Evolutionary conservation across 2,888 invertebrate species (phyloP).

Genomic region (Ormyrus rosae): DNA sequence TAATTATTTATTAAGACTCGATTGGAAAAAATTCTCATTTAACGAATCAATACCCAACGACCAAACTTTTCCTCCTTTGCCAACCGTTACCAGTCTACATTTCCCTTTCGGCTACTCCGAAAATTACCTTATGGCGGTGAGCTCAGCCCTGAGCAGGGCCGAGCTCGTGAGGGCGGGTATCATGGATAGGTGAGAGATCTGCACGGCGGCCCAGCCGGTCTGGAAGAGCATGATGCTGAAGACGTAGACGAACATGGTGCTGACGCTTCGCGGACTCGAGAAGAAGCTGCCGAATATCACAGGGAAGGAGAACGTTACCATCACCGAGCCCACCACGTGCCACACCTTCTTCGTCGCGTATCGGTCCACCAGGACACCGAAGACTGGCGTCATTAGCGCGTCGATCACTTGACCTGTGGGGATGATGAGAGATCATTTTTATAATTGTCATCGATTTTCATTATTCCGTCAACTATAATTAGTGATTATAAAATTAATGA

Average conservation of each 20-base stretch:
- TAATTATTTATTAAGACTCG: too few relatives aligned
- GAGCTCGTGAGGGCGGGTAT: constrained; percentile 88
- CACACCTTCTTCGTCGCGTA: constrained; percentile 88
- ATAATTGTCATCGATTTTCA: too few relatives aligned
- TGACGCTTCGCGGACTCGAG: constrained; percentile 43
- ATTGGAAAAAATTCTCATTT: too few relatives aligned
- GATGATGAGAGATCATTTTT: too few relatives aligned
- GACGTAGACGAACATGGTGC: constrained; percentile 67
- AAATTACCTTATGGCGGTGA: constrained; percentile 86
- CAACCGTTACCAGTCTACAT: too few relatives aligned
- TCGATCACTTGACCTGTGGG: constrained; percentile 71
- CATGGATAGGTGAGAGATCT: constrained; percentile 94
- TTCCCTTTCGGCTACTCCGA: too few relatives aligned
- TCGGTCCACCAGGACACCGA: constrained; percentile 89
- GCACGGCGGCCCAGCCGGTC: constrained; percentile 95
- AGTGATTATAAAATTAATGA: too few relatives aligned
- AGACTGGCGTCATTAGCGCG: constrained; percentile 81
- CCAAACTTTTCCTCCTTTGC: too few relatives aligned
- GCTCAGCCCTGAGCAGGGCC: constrained; percentile 83
- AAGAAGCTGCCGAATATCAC: constrained; percentile 72
- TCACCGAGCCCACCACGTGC: constrained; percentile 85
- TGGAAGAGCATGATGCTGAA: constrained; percentile 86
- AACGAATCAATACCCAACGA: too few relatives aligned
- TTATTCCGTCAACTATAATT: too few relatives aligned
- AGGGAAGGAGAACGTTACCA: constrained; percentile 71